Evolutionary conservation across 1,140 invertebrate species (phyloP).

Genomic region (Eurosta solidaginis): DNA sequence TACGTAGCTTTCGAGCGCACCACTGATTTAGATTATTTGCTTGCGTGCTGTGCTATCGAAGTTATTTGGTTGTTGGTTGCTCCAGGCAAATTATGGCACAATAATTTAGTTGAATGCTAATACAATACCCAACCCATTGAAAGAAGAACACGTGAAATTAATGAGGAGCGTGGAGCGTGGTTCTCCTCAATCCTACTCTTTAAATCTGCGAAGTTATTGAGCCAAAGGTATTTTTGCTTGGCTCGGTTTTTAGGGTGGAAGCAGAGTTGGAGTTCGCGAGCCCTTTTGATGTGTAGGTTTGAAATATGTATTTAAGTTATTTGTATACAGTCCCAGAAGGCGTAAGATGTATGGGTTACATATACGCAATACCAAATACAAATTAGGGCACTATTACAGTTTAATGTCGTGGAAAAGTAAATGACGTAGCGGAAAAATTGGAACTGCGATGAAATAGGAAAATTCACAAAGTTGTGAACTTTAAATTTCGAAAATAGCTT

Average conservation of each 20-base stretch:
- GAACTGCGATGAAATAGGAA: neutral
- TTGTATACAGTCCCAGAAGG: neutral
- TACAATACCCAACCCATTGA: neutral
- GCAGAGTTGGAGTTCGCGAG: neutral
- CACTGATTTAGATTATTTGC: no score
- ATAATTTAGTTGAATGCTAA: slow-evolving; percentile 31
- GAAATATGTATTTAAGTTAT: neutral
- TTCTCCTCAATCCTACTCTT: neutral
- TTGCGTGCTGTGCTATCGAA: slow-evolving; percentile 7
- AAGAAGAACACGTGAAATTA: neutral
- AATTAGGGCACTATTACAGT: neutral
- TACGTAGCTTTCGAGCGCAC: no score
- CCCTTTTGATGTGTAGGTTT: neutral
- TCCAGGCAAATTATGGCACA: slow-evolving; percentile 30
- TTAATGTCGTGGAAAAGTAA: slow-evolving; percentile 31
- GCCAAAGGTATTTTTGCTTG: slow-evolving; percentile 32
- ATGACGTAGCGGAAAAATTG: neutral
- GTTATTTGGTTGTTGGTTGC: neutral
- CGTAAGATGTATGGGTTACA: neutral
- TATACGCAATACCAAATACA: neutral
- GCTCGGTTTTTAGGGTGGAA: neutral
- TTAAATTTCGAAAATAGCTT: no score
- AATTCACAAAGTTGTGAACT: neutral
- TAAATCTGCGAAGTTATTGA: slow-evolving; percentile 31
- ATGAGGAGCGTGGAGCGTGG: neutral